Evolutionary conservation across 2,797 vertebrate species (phyloP).

Genomic region (Oceanodroma leucorhoa): DNA sequence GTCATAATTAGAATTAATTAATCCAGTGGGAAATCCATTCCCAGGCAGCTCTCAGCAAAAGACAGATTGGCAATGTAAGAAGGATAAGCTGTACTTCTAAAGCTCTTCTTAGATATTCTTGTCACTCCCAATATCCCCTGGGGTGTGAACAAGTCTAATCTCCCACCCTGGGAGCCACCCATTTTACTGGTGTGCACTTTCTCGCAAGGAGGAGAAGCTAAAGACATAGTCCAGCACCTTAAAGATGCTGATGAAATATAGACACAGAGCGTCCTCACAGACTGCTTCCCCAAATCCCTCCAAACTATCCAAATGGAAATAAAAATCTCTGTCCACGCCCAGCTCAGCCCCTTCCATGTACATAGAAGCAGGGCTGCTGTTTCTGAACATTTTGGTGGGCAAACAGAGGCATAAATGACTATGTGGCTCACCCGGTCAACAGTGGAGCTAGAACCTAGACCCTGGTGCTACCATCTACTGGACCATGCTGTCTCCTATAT

Average conservation of each 20-base stretch:
- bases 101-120: slow-evolving; percentile 37
- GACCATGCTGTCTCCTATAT: fast-evolving
- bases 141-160: slow-evolving; percentile 9
- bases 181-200: not conserved
- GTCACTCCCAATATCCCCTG: slow-evolving; percentile 15
- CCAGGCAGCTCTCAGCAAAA: slow-evolving; percentile 37
- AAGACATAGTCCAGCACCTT: not conserved
- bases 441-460: not conserved
- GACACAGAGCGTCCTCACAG: not conserved
- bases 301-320: not conserved
- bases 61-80: slow-evolving; percentile 13
- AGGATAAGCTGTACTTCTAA: slow-evolving; percentile 47
- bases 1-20: slow-evolving; percentile 69
- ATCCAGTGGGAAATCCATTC: slow-evolving; percentile 57
- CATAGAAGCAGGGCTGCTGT: not conserved
- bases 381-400: not conserved
- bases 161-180: not conserved
- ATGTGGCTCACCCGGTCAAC: not conserved
- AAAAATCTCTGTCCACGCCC: not conserved
- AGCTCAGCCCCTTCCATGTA: not conserved
- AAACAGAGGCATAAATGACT: not conserved
- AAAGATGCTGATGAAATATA: not conserved
- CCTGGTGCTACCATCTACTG: not conserved
- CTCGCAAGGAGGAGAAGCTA: not conserved
- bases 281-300: not conserved